A percentile compares a stretch with the other conserved stretches of the same genome.
phyloP scores from a whole-genome alignment of 2,113 vertebrate genomes.

The Ammodytes dubius region DNA sequence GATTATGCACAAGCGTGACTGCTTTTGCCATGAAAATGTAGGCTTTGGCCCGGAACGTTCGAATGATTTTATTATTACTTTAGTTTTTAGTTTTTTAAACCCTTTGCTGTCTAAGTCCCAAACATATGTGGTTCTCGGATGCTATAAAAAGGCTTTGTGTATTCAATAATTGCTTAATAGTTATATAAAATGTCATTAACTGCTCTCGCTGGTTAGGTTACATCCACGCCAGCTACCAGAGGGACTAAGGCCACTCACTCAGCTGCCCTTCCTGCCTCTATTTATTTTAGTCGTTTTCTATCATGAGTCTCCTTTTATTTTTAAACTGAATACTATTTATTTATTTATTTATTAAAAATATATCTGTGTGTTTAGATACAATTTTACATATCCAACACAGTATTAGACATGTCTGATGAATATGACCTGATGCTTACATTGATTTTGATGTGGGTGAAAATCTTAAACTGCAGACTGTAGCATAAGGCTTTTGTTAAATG shows the following conservation, averaged over 20 bases:
- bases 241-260: conserved; percentile 50
- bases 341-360: too few species aligned
- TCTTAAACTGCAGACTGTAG: too few species aligned
- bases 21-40: conserved; percentile 92
- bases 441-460: too few species aligned
- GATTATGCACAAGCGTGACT: conserved; percentile 90
- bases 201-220: conserved; percentile 76
- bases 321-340: too few species aligned
- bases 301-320: conserved; percentile 29
- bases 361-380: too few species aligned
- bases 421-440: too few species aligned
- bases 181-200: conserved; percentile 87
- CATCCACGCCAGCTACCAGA: conserved; percentile 65
- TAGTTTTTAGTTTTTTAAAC: conserved; percentile 65
- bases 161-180: conserved; percentile 88
- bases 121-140: conserved; percentile 79
- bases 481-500: too few species aligned
- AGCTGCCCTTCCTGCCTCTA: conserved; percentile 38
- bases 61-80: conserved; percentile 72
- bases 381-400: too few species aligned
- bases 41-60: conserved; percentile 88
- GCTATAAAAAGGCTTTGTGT: conserved; percentile 91
- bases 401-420: too few species aligned
- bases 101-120: conserved; percentile 80
- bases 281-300: conserved; percentile 34